These are phyloP conservation scores for Yponomeuta cagnagella DNA, from an alignment of 2,888 invertebrate species.

Conservation along the genomic window DNA sequence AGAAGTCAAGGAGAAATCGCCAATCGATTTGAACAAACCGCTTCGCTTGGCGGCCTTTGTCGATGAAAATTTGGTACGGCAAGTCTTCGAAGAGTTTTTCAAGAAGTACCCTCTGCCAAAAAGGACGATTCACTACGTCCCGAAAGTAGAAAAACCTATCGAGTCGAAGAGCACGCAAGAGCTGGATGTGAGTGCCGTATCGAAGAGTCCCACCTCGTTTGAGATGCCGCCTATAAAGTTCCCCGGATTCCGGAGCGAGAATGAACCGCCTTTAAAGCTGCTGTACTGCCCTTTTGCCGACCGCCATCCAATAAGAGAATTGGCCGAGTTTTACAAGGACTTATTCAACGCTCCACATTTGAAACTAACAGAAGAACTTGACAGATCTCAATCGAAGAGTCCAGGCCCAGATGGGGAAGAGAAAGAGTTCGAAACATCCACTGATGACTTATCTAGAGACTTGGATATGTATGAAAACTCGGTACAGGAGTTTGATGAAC, in stretches of 20 bases:
- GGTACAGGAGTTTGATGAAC: slow-evolving; percentile 83
- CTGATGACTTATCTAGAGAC: slow-evolving; percentile 79
- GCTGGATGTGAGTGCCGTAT: slow-evolving; percentile 38
- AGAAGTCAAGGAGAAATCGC: slow-evolving; percentile 51
- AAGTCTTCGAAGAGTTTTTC: slow-evolving; percentile 55
- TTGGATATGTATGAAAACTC: slow-evolving; percentile 84
- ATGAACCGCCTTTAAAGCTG: slow-evolving; percentile 81
- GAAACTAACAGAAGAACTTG: slow-evolving; percentile 46
- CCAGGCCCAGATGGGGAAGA: slow-evolving; percentile 38
- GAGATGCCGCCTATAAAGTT: slow-evolving; percentile 65
- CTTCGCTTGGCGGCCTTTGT: slow-evolving; percentile 87
- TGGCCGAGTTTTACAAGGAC: slow-evolving; percentile 87
- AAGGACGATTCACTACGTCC: slow-evolving; percentile 57
- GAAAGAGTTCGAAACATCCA: slow-evolving; percentile 44
- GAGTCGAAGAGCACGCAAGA: slow-evolving; percentile 59
- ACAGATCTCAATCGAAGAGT: slow-evolving; percentile 29
- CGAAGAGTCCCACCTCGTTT: slow-evolving; percentile 57
- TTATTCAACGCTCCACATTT: slow-evolving; percentile 82
- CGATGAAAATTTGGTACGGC: slow-evolving; percentile 59
- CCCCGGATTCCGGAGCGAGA: slow-evolving; percentile 54
- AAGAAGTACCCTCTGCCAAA: slow-evolving; percentile 53
- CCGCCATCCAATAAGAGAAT: slow-evolving; percentile 81
- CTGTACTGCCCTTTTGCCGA: slow-evolving; percentile 88
- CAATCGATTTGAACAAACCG: slow-evolving; percentile 81
- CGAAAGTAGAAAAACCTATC: slow-evolving; percentile 28